A percentile compares a stretch with the other conserved stretches of the same genome.
phyloP scores from a whole-genome alignment of 1,140 invertebrate genomes.

The Aphis gossypii region DNA sequence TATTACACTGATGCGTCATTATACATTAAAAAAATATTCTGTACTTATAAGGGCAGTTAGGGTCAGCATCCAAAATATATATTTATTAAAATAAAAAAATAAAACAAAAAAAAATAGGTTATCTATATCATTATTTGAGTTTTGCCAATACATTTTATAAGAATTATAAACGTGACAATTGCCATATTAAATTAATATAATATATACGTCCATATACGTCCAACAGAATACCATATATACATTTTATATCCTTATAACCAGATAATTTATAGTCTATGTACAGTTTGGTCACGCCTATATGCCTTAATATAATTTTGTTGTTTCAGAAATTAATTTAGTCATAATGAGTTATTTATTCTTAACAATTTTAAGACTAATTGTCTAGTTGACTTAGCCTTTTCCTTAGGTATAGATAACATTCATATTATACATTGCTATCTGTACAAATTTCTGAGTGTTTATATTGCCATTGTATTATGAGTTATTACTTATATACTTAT shows the following conservation, averaged over 20 bases:
- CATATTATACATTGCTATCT: constrained; percentile 11
- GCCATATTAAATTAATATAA: background rate
- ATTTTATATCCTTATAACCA: background rate
- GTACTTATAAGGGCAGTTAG: background rate
- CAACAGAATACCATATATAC: background rate
- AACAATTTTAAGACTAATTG: constrained; percentile 1
- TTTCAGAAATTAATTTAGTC: background rate
- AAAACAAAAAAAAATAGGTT: background rate
- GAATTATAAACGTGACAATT: constrained; percentile 17
- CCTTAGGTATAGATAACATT: constrained; percentile 17
- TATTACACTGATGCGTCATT: background rate
- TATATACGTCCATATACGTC: background rate
- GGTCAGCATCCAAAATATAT: background rate
- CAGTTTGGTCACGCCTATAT: background rate
- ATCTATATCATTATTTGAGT: background rate
- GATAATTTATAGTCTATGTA: background rate
- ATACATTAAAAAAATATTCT: background rate
- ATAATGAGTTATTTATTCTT: background rate
- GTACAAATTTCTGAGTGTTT: background rate
- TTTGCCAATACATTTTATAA: background rate
- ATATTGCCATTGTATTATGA: background rate
- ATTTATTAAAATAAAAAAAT: background rate
- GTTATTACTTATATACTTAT: background rate
- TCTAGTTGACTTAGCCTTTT: background rate
- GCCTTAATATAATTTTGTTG: background rate